Evolutionary conservation across 2,113 vertebrate genomes (phyloP).

Genomic region (Rhineura floridana): DNA sequence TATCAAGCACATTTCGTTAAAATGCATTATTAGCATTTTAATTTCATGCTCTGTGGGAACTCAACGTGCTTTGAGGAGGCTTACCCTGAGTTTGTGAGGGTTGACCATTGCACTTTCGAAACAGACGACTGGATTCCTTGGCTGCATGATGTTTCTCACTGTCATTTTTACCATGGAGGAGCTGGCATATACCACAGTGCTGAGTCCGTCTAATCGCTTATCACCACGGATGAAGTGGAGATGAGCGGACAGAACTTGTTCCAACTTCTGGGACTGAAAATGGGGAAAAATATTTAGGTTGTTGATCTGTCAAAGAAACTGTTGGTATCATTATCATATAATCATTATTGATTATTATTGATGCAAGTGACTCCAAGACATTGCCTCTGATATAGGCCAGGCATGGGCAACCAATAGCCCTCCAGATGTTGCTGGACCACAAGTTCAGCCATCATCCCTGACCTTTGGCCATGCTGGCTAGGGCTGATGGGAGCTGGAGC

Average conservation of each 20-base stretch:
- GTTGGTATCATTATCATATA: background rate
- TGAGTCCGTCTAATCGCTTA: constrained; percentile 71
- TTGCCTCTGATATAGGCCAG: background rate
- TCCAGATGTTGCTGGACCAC: no score
- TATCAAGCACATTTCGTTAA: background rate
- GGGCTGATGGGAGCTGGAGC: no score
- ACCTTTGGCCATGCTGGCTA: no score
- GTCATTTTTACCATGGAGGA: constrained; percentile 73
- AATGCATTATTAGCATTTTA: background rate
- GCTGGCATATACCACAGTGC: constrained; percentile 74
- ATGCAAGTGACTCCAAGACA: background rate
- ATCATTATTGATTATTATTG: background rate
- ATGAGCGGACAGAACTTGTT: constrained; percentile 68
- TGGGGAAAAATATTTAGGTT: background rate
- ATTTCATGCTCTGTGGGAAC: background rate
- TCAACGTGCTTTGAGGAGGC: background rate
- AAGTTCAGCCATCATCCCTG: no score
- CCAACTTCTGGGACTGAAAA: constrained; percentile 74
- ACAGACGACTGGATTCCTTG: constrained; percentile 80
- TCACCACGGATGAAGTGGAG: constrained; percentile 72
- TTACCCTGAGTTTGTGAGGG: constrained; percentile 81
- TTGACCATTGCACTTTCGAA: constrained; percentile 77
- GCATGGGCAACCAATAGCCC: no score
- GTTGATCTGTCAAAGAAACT: constrained; percentile 3
- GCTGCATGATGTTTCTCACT: constrained; percentile 72